Conservation (phyloP, 2,113 vertebrate species). For the Zapus hudsonius region DNA sequence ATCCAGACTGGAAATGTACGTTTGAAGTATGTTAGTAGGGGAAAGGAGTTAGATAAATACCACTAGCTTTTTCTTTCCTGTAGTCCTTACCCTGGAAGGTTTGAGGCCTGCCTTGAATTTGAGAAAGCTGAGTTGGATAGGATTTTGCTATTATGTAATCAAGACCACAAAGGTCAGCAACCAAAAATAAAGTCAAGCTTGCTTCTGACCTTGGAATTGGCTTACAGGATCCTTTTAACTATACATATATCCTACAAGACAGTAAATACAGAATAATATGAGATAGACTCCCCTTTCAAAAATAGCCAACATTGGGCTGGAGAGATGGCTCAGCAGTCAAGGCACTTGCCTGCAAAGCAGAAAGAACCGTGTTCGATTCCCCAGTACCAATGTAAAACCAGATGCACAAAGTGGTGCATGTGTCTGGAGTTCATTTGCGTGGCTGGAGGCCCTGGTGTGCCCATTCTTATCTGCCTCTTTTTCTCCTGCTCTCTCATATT, state of each 20-base stretch:
- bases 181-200: constrained; percentile 74
- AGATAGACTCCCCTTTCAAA: not conserved
- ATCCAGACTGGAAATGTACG: not conserved
- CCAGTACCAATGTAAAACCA: too few species aligned
- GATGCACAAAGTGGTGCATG: too few species aligned
- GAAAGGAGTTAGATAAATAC: not conserved
- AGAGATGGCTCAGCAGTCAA: too few species aligned
- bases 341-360: too few species aligned
- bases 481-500: too few species aligned
- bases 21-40: not conserved
- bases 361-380: too few species aligned
- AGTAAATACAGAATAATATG: not conserved
- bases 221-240: not conserved
- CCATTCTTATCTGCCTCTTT: too few species aligned
- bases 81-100: not conserved
- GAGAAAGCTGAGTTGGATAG: constrained; percentile 59
- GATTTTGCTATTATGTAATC: constrained; percentile 65
- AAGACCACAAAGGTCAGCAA: constrained; percentile 68
- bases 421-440: too few species aligned
- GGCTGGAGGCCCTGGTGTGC: too few species aligned
- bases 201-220: constrained; percentile 62
- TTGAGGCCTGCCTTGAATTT: constrained; percentile 49
- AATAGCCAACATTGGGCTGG: constrained; percentile 17
- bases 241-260: not conserved
- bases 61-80: not conserved